Conservation (phyloP, 2,113 vertebrate species). For the Microcebus lehilahytsara region DNA sequence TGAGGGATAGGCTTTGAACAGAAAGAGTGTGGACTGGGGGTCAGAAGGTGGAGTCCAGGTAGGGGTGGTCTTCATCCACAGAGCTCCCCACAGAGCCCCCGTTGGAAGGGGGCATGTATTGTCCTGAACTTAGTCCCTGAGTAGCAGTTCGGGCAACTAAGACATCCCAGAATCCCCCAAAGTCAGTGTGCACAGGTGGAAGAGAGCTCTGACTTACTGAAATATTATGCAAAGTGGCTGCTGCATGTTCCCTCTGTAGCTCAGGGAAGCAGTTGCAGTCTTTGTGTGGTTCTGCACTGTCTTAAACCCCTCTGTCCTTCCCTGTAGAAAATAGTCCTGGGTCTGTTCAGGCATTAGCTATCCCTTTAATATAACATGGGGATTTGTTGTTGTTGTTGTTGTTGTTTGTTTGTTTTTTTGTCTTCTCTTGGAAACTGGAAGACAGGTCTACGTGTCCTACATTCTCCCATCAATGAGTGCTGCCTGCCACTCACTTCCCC, state of each 20-base stretch:
- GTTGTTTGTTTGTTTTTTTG: neutral
- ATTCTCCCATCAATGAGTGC: neutral
- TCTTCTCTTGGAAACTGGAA: neutral
- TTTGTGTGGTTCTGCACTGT: fast-evolving
- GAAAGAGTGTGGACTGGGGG: neutral
- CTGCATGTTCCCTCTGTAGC: neutral
- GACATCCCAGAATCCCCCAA: neutral
- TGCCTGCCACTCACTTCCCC: too few relatives aligned
- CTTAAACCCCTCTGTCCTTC: neutral
- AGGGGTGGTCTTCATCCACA: neutral
- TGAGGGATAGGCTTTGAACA: neutral
- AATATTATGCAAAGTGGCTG: neutral
- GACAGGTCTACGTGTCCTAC: neutral
- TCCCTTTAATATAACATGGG: neutral
- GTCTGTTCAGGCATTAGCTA: fast-evolving
- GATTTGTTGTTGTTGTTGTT: too few relatives aligned
- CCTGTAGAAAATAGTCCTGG: neutral
- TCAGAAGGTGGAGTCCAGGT: neutral
- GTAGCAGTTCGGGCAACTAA: neutral
- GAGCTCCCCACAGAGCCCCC: neutral
- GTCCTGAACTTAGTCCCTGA: neutral
- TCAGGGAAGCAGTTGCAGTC: neutral
- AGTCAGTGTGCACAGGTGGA: neutral
- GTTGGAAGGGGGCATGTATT: neutral
- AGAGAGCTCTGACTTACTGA: neutral